Base-by-base conservation (phyloP, 2,888 invertebrate genomes). In the Nomada goodeniana region DNA sequence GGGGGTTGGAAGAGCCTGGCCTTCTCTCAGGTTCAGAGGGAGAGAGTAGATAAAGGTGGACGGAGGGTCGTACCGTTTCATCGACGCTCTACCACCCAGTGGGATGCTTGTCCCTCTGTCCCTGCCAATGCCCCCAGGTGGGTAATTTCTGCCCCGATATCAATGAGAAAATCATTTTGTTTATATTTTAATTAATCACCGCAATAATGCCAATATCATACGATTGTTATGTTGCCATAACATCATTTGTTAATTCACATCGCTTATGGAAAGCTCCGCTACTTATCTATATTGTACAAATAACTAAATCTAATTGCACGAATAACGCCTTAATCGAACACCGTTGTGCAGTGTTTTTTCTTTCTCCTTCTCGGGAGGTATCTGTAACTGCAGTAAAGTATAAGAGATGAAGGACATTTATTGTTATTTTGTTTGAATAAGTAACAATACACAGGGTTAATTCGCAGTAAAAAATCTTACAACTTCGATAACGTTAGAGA, bases 51-150 rank as follows among this genome's bases (percentile, higher is more conserved):
- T 90, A 94, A 93, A 91, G 90, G 94, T 93, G 94, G 94, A 92
- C 94, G 94, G 92, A 94, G 94, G 94, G 94, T 94, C 91, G 94
- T 95, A 92, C 95, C 95, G 91, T 96, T 96, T 94, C 96, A 96
- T 94, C 95, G 95, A 94, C 95, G 95, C 92, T 95, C 95, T 90
- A 94, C 94, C 91, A 92, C 89, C 87, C 93, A 93, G 88, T 93
- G 93, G 93, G 93, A 93, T 76, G 88, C 91, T 90, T 90, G 90
- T 88, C 91, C 91, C 90, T 91, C 91, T 90, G 91, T 92, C 90
- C 91, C 92, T 91, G 91, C 92, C 89, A 92, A 92, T 94, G 92
- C 94, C 94, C 93, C 93, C 91, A 93, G 93, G 93, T 93, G 93
- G 93, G 93, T 93, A 88, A 86, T 84, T 74, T 81, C 82, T 85